Conservation (phyloP, 2,888 invertebrate species). For the Penaeus monodon region DNA sequence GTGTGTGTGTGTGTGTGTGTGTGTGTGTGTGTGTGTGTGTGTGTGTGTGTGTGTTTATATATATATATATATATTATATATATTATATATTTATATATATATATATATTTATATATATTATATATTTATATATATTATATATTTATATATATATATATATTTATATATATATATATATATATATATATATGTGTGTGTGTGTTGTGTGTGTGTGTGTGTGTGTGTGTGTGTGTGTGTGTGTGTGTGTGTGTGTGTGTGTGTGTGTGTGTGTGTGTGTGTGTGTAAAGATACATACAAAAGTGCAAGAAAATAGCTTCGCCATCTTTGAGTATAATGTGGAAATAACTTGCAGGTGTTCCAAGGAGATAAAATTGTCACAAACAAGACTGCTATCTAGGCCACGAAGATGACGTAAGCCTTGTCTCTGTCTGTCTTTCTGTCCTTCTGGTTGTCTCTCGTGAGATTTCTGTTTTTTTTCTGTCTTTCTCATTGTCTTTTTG, state of each 20-base stretch:
- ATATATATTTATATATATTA: conserved; percentile 7
- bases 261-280: neutral
- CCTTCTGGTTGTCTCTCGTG: too few relatives aligned
- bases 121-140: conserved; percentile 9
- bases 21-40: too few relatives aligned
- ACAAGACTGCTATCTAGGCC: too few relatives aligned
- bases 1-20: too few relatives aligned
- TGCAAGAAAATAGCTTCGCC: too few relatives aligned
- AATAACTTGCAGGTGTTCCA: too few relatives aligned
- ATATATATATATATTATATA: conserved; percentile 10
- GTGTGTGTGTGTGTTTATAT: neutral
- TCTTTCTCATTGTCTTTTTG: too few relatives aligned
- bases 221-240: neutral
- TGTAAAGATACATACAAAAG: neutral
- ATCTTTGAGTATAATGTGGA: too few relatives aligned
- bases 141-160: neutral
- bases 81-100: neutral
- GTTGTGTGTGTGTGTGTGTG: neutral
- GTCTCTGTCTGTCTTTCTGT: too few relatives aligned
- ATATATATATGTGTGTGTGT: neutral
- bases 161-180: conserved; percentile 12
- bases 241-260: neutral
- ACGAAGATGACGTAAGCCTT: too few relatives aligned
- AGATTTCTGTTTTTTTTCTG: too few relatives aligned
- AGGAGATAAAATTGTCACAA: too few relatives aligned